Evolutionary conservation across 2,888 invertebrate species (phyloP).

Genomic region (Opisthograptis luteolata): DNA sequence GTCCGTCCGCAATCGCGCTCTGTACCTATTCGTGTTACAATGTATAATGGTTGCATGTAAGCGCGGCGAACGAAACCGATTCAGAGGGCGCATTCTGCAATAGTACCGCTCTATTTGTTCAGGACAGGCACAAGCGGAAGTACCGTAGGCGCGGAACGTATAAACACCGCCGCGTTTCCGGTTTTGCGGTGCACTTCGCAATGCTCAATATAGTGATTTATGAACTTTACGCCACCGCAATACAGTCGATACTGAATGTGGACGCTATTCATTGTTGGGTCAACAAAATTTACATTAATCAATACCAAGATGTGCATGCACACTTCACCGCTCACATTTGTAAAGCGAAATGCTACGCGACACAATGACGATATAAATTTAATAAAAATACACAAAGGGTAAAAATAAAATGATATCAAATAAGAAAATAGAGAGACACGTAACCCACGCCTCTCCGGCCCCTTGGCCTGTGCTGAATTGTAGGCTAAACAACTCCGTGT

Average conservation of each 20-base stretch:
- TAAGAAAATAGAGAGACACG: not conserved
- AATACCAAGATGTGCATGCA: constrained; percentile 9
- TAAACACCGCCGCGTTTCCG: constrained; percentile 67
- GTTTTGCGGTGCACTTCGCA: constrained; percentile 47
- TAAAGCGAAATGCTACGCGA: constrained; percentile 3
- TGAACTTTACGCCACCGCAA: constrained; percentile 35
- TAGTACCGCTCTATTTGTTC: constrained; percentile 70
- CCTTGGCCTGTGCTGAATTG: constrained; percentile 3
- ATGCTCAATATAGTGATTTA: constrained; percentile 49
- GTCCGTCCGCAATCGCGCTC: constrained; percentile 17
- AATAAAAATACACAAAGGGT: not conserved
- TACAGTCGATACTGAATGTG: constrained; percentile 28
- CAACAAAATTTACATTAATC: constrained; percentile 24
- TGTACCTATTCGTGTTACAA: too few species aligned
- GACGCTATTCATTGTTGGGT: constrained; percentile 25
- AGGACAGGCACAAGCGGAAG: constrained; percentile 68
- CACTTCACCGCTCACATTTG: not conserved
- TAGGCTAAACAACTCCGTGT: constrained; percentile 5
- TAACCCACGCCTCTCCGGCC: constrained; percentile 1
- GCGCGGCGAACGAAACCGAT: constrained; percentile 58
- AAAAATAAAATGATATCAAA: too few species aligned
- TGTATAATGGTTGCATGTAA: constrained; percentile 31
- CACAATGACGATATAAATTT: too few species aligned
- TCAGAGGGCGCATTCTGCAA: constrained; percentile 49
- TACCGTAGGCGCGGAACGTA: constrained; percentile 69